These are phyloP conservation scores for Gryllus longicercus DNA, from an alignment of 2,888 invertebrate species.

Conservation along the genomic window DNA sequence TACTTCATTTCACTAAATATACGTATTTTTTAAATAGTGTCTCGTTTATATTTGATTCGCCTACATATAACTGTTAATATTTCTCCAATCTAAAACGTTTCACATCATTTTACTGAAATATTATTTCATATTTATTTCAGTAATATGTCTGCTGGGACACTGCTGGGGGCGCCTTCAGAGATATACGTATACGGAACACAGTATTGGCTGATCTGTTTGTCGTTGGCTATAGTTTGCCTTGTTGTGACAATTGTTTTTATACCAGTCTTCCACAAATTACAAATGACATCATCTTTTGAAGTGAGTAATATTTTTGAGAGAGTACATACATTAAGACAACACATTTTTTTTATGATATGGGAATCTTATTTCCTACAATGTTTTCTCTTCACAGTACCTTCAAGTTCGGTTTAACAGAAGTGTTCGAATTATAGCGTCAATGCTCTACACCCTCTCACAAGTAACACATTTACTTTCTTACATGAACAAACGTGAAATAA, in stretches of 20 bases:
- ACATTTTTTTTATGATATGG: too few species aligned
- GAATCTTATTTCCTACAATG: too few species aligned
- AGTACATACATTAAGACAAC: too few species aligned
- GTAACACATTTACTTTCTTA: neutral
- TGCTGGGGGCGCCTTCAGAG: slow-evolving; percentile 71
- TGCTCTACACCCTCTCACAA: slow-evolving; percentile 4
- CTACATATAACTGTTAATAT: neutral
- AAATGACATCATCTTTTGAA: slow-evolving; percentile 50
- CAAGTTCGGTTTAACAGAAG: neutral
- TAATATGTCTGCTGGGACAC: slow-evolving; percentile 69
- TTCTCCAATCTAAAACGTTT: too few species aligned
- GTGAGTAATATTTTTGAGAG: slow-evolving; percentile 18
- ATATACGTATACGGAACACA: slow-evolving; percentile 69
- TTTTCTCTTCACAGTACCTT: neutral
- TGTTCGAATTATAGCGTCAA: slow-evolving; percentile 18
- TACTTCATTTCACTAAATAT: neutral
- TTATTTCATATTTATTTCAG: slow-evolving; percentile 47
- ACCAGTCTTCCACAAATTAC: slow-evolving; percentile 67
- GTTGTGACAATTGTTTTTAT: slow-evolving; percentile 50
- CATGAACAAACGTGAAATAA: neutral
- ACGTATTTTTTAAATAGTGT: neutral
- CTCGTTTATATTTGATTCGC: neutral
- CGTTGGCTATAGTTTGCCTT: slow-evolving; percentile 47
- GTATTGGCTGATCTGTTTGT: slow-evolving; percentile 50
- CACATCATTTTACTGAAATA: too few species aligned